These are phyloP conservation scores for Montipora capitata DNA, from an alignment of 92 coral and sea anemone species.

Conservation along the genomic window DNA sequence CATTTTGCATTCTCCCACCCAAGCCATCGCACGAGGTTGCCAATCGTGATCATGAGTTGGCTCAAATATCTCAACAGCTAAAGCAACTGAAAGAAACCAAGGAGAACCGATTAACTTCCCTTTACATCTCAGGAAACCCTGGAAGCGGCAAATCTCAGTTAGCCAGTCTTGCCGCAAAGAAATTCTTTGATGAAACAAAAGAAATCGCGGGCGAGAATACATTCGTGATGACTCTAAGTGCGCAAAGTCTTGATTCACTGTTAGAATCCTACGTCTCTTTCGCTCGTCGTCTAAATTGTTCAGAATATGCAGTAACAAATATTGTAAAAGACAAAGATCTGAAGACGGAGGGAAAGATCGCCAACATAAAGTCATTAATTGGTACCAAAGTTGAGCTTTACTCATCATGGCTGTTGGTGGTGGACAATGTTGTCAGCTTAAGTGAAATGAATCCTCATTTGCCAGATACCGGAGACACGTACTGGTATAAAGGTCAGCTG, in stretches of 20 bases:
- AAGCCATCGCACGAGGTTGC: slow-evolving; percentile 5
- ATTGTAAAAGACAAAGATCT: slow-evolving; percentile 11
- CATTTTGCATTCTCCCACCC: slow-evolving; percentile 15
- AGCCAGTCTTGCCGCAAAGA: slow-evolving; percentile 29
- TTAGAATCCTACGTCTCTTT: slow-evolving; percentile 52
- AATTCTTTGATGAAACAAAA: slow-evolving; percentile 4
- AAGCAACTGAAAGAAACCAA: background rate
- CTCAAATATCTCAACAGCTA: background rate
- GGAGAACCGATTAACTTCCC: background rate
- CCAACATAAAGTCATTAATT: slow-evolving; percentile 3
- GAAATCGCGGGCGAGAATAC: background rate
- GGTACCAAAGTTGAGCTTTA: background rate
- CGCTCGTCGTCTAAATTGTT: slow-evolving; percentile 46
- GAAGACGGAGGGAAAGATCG: slow-evolving; percentile 54
- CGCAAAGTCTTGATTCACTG: slow-evolving; percentile 38
- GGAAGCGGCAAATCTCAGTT: slow-evolving; percentile 60
- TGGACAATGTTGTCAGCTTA: slow-evolving; percentile 28
- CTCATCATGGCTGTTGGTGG: slow-evolving; percentile 25
- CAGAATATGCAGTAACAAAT: slow-evolving; percentile 35
- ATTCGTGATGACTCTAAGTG: slow-evolving; percentile 65
- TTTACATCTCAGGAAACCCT: slow-evolving; percentile 59
- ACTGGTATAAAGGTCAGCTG: slow-evolving; percentile 56
- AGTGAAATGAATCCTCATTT: background rate
- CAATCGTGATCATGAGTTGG: background rate
- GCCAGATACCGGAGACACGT: slow-evolving; percentile 38